phyloP scores from a whole-genome alignment of 2,113 vertebrate genomes.

The Anarhynchus alexandrinus region DNA sequence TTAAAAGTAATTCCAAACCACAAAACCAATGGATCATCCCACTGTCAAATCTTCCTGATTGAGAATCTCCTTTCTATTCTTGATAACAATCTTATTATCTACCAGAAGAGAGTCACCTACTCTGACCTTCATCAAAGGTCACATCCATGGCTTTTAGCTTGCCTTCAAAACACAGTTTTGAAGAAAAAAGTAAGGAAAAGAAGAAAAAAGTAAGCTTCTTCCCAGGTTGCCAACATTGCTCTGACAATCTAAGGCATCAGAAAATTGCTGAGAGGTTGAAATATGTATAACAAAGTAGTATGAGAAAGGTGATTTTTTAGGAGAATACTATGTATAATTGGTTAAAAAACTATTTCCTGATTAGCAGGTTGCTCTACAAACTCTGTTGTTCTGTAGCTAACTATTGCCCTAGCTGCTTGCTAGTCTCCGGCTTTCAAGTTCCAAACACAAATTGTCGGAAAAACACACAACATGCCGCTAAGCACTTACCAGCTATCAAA shows the following conservation, averaged over 20 bases:
- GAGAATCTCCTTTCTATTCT: not conserved
- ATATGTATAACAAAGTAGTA: not conserved
- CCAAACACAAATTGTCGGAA: not conserved
- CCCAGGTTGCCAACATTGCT: not conserved
- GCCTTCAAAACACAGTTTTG: not conserved
- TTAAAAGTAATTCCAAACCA: not conserved
- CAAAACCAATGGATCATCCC: not conserved
- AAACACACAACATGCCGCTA: rapidly evolving
- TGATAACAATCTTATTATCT: not conserved
- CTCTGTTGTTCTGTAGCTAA: not conserved
- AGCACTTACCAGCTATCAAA: not conserved
- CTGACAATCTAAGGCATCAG: not conserved
- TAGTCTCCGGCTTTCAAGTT: not conserved
- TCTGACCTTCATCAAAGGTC: not conserved
- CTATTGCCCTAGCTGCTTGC: not conserved
- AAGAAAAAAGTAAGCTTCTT: not conserved
- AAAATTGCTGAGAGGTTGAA: not conserved
- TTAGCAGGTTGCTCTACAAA: not conserved
- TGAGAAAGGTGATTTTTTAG: not conserved
- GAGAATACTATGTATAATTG: not conserved
- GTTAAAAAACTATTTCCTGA: not conserved
- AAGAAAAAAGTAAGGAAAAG: not conserved
- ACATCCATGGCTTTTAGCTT: not conserved
- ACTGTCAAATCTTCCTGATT: not conserved
- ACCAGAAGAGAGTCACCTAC: not conserved